Conservation (phyloP, 2,797 vertebrate species). For the Furcifer pardalis region DNA sequence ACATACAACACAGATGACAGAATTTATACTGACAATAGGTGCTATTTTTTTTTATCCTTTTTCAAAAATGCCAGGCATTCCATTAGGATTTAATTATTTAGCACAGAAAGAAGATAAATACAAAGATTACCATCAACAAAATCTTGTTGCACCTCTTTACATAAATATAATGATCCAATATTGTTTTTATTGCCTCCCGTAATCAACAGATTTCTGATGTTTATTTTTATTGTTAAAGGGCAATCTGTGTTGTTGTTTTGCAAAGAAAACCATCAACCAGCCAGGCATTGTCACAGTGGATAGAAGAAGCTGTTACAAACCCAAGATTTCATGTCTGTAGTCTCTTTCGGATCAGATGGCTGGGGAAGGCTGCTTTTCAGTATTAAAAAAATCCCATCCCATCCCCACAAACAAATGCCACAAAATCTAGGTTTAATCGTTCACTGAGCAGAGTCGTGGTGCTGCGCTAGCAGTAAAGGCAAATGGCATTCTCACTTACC, state of each 20-base stretch:
- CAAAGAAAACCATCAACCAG: conserved; percentile 25
- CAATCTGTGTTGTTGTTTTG: neutral
- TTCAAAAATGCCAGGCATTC: neutral
- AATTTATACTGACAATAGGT: neutral
- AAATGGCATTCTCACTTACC: conserved; percentile 8
- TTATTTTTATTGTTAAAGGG: neutral
- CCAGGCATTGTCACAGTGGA: neutral
- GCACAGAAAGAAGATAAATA: conserved; percentile 4
- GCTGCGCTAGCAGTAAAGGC: neutral
- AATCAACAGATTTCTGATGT: neutral
- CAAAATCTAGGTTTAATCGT: neutral
- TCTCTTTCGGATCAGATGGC: neutral
- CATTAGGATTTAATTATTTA: conserved; percentile 1
- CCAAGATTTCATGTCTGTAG: neutral
- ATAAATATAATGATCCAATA: neutral
- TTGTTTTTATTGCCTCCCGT: neutral
- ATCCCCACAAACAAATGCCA: neutral
- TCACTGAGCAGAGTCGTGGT: neutral
- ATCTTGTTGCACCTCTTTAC: neutral
- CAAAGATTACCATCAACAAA: conserved; percentile 7
- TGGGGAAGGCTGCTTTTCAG: conserved; percentile 9
- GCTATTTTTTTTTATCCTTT: neutral
- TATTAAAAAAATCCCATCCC: neutral
- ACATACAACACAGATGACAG: neutral
- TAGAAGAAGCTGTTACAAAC: conserved; percentile 4